Conservation (phyloP, 1,140 invertebrate genomes). For the Cheumatopsyche charites region DNA sequence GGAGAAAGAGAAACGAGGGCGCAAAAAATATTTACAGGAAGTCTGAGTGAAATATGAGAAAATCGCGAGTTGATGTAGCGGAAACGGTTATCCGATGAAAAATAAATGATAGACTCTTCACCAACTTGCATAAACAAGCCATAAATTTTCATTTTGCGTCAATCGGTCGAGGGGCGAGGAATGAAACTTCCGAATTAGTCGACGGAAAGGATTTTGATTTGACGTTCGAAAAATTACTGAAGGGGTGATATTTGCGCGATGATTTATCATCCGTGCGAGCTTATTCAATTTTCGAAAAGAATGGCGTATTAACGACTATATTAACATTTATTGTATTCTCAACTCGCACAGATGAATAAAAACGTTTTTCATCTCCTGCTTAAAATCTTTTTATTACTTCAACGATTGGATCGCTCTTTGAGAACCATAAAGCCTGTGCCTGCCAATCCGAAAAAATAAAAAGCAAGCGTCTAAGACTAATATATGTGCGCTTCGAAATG, state of each 20-base stretch:
- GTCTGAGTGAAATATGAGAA: conserved; percentile 26
- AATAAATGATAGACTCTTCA: conserved; percentile 38
- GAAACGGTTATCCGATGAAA: conserved; percentile 33
- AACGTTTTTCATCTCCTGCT: too few relatives aligned
- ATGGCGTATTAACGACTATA: background rate
- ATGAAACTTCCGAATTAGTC: conserved; percentile 19
- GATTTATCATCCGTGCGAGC: background rate
- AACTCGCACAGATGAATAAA: too few relatives aligned
- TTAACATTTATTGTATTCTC: too few relatives aligned
- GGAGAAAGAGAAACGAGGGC: background rate
- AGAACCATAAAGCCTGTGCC: background rate
- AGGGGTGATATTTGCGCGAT: background rate
- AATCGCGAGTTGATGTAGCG: conserved; percentile 41
- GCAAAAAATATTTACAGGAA: conserved; percentile 41
- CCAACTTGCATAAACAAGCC: conserved; percentile 24
- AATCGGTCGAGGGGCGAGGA: conserved; percentile 9
- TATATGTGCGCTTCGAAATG: background rate
- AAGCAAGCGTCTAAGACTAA: background rate
- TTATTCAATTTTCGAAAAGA: conserved; percentile 1
- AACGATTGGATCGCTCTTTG: too few relatives aligned
- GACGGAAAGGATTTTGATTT: conserved; percentile 21
- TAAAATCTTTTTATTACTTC: too few relatives aligned
- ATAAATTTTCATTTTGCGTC: conserved; percentile 31
- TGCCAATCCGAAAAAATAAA: background rate
- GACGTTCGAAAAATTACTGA: conserved; percentile 8